Percentiles rank a stretch among this genome's conserved stretches.
These are phyloP conservation scores for Lutraria rhynchaena DNA, from an alignment of 1,140 invertebrate genomes.

Conservation along the genomic window DNA sequence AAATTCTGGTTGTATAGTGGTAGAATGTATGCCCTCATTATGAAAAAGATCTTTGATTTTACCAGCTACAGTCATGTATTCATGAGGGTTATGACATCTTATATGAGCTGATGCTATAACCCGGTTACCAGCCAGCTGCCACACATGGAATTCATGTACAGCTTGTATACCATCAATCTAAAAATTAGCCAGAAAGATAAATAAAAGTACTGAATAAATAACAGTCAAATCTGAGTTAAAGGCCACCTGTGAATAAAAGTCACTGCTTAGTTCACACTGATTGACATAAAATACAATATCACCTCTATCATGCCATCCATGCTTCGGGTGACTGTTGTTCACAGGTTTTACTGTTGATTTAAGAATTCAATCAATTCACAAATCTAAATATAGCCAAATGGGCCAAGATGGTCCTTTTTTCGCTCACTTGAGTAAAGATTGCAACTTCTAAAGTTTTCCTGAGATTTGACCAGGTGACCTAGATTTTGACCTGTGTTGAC, in stretches of 20 bases:
- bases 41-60: slow-evolving; percentile 84
- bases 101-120: slow-evolving; percentile 86
- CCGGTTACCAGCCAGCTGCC: slow-evolving; percentile 84
- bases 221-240: background rate
- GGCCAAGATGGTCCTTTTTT: too few relatives aligned
- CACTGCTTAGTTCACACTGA: too few relatives aligned
- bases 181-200: background rate
- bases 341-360: too few relatives aligned
- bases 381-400: too few relatives aligned
- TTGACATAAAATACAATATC: background rate
- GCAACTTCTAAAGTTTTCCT: too few relatives aligned
- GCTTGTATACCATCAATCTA: slow-evolving; percentile 84
- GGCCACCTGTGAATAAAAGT: background rate
- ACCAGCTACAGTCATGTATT: slow-evolving; percentile 84
- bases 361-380: too few relatives aligned
- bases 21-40: slow-evolving; percentile 85
- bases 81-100: slow-evolving; percentile 82
- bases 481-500: too few relatives aligned
- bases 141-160: slow-evolving; percentile 86
- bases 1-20: slow-evolving; percentile 86
- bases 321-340: too few relatives aligned
- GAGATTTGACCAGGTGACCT: too few relatives aligned
- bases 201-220: background rate
- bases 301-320: too few relatives aligned
- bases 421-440: too few relatives aligned